Evolutionary conservation across 2,797 vertebrate species (phyloP).

Genomic region (Heterohyrax brucei): DNA sequence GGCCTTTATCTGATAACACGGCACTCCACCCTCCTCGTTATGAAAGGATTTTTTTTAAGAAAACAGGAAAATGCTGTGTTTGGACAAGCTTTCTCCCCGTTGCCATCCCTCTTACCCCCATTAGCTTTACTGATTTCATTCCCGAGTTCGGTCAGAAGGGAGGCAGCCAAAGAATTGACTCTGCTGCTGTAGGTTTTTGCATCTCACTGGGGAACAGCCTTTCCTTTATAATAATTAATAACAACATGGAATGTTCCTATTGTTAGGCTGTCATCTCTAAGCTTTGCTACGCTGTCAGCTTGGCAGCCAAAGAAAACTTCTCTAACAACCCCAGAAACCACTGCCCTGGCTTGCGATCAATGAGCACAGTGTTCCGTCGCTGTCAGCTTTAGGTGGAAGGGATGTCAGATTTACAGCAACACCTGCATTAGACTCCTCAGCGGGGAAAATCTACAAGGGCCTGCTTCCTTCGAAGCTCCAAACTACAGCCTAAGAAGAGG

Average conservation of each 20-base stretch:
- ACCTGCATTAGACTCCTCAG: slow-evolving; percentile 61
- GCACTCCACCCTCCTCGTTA: not conserved
- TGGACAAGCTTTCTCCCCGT: not conserved
- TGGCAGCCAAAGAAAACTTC: slow-evolving; percentile 53
- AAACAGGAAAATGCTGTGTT: slow-evolving; percentile 34
- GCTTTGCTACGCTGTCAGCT: slow-evolving; percentile 66
- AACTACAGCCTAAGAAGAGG: slow-evolving; percentile 55
- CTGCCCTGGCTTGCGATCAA: slow-evolving; percentile 71
- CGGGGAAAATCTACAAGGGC: slow-evolving; percentile 66
- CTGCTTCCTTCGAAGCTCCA: slow-evolving; percentile 71
- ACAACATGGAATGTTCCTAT: slow-evolving; percentile 57
- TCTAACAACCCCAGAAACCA: slow-evolving; percentile 34
- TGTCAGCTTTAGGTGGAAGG: slow-evolving; percentile 64
- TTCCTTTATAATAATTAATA: slow-evolving; percentile 73
- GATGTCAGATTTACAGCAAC: slow-evolving; percentile 58
- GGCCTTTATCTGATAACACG: not conserved
- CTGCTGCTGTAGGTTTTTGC: not conserved
- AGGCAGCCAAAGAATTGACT: not conserved
- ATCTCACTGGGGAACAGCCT: slow-evolving; percentile 31
- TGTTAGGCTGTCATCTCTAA: slow-evolving; percentile 76
- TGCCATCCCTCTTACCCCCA: not conserved
- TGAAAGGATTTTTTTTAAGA: slow-evolving; percentile 46
- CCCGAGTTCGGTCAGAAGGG: slow-evolving; percentile 5
- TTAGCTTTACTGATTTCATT: not conserved
- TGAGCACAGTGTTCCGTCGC: slow-evolving; percentile 23